Percentiles rank a stretch among this genome's conserved stretches.
phyloP scores from a whole-genome alignment of 2,888 invertebrate genomes.

The Oegoconia quadripuncta region DNA sequence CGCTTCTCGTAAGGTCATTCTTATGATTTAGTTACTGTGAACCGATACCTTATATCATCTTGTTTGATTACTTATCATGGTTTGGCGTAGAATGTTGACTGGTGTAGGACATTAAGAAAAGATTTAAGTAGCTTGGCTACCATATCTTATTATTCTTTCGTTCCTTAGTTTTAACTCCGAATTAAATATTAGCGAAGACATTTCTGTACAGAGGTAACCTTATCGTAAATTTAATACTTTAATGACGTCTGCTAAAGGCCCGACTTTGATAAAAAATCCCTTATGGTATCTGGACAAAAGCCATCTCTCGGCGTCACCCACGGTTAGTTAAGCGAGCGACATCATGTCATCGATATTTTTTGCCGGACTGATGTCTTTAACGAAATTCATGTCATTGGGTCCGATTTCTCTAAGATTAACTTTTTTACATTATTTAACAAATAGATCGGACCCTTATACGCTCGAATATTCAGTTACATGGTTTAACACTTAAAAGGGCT shows the following conservation, averaged over 20 bases:
- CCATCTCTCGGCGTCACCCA: slow-evolving; percentile 52
- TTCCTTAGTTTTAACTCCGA: slow-evolving; percentile 14
- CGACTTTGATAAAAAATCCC: slow-evolving; percentile 58
- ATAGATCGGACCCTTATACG: slow-evolving; percentile 76
- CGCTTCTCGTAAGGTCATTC: no score
- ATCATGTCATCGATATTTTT: slow-evolving; percentile 74
- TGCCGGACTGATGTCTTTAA: slow-evolving; percentile 72
- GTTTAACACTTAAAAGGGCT: slow-evolving; percentile 80
- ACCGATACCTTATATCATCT: no score
- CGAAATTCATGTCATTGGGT: slow-evolving; percentile 76
- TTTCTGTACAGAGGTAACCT: slow-evolving; percentile 43
- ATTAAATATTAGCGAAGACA: slow-evolving; percentile 33
- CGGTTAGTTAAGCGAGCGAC: slow-evolving; percentile 53
- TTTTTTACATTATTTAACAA: slow-evolving; percentile 76
- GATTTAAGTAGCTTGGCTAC: no score
- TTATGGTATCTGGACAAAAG: slow-evolving; percentile 49
- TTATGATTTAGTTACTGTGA: no score
- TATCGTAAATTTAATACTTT: slow-evolving; percentile 74
- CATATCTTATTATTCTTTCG: no score
- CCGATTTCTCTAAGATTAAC: slow-evolving; percentile 76
- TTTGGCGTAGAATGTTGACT: no score
- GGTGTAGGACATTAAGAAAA: no score
- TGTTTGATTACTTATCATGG: no score
- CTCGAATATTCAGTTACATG: slow-evolving; percentile 78
- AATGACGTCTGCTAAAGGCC: slow-evolving; percentile 60